Percentiles rank a stretch among this genome's conserved stretches.
These are phyloP conservation scores for Trichopoda pennipes DNA, from an alignment of 2,888 invertebrate genomes.

Conservation along the genomic window DNA sequence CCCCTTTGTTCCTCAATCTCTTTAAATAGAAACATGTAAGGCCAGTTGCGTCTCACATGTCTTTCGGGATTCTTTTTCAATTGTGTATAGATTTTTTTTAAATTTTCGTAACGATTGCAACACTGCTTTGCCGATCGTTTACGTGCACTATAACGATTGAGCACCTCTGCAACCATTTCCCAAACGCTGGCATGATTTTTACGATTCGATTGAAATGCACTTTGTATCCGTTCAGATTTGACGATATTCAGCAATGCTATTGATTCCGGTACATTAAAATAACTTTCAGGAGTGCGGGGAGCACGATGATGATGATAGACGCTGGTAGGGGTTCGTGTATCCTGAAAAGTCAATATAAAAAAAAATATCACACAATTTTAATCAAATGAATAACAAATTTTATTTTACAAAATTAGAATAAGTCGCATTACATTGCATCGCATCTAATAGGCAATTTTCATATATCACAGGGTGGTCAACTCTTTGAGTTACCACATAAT, in stretches of 20 bases:
- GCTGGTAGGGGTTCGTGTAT: conserved; percentile 75
- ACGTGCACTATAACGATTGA: conserved; percentile 79
- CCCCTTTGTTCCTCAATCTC: conserved; percentile 81
- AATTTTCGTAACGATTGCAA: conserved; percentile 80
- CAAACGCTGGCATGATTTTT: conserved; percentile 81
- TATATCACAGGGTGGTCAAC: too few species aligned
- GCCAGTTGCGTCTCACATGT: conserved; percentile 80
- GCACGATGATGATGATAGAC: conserved; percentile 79
- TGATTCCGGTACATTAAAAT: conserved; percentile 80
- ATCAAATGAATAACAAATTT: not conserved
- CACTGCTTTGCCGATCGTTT: conserved; percentile 80
- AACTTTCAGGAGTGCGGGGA: conserved; percentile 80
- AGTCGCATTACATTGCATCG: too few species aligned
- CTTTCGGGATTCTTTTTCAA: conserved; percentile 80
- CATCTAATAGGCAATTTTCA: too few species aligned
- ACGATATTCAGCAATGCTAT: conserved; percentile 80
- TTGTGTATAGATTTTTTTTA: conserved; percentile 80
- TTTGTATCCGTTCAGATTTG: conserved; percentile 80
- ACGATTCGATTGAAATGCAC: conserved; percentile 80
- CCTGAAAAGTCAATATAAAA: conserved; percentile 70
- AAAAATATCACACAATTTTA: not conserved
- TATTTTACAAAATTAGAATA: too few species aligned
- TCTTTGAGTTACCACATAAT: too few species aligned
- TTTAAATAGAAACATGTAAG: conserved; percentile 80
- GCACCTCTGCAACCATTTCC: conserved; percentile 80